phyloP scores from a whole-genome alignment of 2,797 vertebrate genomes.

The Simalia tracyae region DNA sequence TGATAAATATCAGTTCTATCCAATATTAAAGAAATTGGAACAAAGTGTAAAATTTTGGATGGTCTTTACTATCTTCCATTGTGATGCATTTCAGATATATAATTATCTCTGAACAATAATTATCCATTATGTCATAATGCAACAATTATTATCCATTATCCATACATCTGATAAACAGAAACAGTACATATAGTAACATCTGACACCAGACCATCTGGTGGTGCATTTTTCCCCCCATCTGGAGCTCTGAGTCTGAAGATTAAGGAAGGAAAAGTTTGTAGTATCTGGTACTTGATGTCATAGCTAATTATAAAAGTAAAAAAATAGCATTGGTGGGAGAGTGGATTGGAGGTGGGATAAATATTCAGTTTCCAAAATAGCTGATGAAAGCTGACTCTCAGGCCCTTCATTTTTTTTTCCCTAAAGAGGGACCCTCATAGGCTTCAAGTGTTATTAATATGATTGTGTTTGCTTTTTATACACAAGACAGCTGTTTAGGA shows the following conservation, averaged over 20 bases:
- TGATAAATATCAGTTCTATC: background rate
- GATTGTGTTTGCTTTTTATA: background rate
- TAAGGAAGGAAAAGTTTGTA: conserved; percentile 18
- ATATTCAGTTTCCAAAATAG: background rate
- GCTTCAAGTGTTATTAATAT: background rate
- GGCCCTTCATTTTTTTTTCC: background rate
- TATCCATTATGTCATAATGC: background rate
- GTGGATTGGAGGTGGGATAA: background rate
- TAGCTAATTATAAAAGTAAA: background rate
- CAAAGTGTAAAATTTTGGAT: background rate
- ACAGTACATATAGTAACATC: conserved; percentile 2
- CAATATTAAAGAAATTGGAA: background rate
- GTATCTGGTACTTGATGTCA: conserved; percentile 3
- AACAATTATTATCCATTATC: background rate
- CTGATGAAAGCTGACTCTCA: background rate
- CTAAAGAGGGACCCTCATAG: background rate
- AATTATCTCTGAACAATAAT: background rate
- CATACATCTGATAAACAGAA: conserved; percentile 7
- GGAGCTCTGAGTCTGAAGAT: background rate
- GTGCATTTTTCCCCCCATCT: background rate
- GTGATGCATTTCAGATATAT: background rate
- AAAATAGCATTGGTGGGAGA: conserved; percentile 7
- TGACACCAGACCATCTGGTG: background rate
- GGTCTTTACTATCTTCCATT: background rate
- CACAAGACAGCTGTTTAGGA: conserved; percentile 12